phyloP scores from a whole-genome alignment of 2,113 vertebrate species.

The Sander vitreus region DNA sequence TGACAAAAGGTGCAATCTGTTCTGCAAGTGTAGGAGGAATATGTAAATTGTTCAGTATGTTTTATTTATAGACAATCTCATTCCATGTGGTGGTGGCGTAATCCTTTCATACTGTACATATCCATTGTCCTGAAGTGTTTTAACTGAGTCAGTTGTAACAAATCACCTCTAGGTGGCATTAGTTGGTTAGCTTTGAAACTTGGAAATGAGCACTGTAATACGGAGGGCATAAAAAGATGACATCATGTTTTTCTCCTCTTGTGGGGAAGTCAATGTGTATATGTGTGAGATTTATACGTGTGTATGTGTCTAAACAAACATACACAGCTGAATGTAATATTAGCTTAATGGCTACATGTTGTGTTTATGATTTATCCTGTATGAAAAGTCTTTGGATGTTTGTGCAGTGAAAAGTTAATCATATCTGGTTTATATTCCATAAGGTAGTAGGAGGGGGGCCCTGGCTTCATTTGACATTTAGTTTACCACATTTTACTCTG shows the following conservation, averaged over 20 bases:
- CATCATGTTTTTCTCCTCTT: conserved; percentile 79
- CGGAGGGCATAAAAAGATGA: conserved; percentile 77
- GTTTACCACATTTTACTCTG: conserved; percentile 52
- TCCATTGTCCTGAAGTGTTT: conserved; percentile 11
- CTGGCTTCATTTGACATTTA: conserved; percentile 67
- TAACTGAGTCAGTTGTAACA: conserved; percentile 39
- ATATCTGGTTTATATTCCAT: conserved; percentile 60
- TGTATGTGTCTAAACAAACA: conserved; percentile 53
- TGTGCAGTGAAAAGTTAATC: conserved; percentile 62
- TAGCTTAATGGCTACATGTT: conserved; percentile 54
- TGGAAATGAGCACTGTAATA: conserved; percentile 59
- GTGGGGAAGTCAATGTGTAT: conserved; percentile 68
- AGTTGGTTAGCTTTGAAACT: conserved; percentile 61
- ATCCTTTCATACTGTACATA: conserved; percentile 24
- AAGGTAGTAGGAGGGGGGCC: conserved; percentile 60
- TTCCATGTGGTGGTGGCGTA: conserved; percentile 19
- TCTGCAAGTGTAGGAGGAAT: not conserved
- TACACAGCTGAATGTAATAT: conserved; percentile 65
- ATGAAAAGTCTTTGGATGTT: conserved; percentile 51
- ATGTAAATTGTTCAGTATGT: not conserved
- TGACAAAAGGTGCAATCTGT: not conserved
- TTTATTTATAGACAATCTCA: not conserved
- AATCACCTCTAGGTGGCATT: conserved; percentile 73
- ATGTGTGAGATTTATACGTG: conserved; percentile 39
- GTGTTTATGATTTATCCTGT: conserved; percentile 62